Percentiles rank a stretch among this genome's conserved stretches.
Conservation (phyloP, 2,888 invertebrate genomes). For the Drosophila nr. medialis region DNA sequence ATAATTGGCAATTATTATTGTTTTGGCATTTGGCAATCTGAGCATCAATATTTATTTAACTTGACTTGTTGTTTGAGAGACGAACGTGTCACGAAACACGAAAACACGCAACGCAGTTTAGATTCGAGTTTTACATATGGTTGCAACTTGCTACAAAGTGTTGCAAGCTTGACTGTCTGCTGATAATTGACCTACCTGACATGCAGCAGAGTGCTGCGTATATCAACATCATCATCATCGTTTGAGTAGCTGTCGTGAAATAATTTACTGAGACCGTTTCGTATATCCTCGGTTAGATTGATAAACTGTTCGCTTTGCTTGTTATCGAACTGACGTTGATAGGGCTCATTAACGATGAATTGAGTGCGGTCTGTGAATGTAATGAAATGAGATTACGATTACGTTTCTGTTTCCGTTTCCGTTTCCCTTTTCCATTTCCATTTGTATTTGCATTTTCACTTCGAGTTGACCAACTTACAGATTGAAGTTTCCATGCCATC, state of each 20-base stretch:
- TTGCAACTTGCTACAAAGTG: background rate
- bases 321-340: conserved; percentile 53
- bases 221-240: conserved; percentile 60
- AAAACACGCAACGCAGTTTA: background rate
- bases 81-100: background rate
- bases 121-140: background rate
- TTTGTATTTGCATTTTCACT: background rate
- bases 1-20: background rate
- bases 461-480: conserved; percentile 61
- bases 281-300: conserved; percentile 64
- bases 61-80: background rate
- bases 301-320: conserved; percentile 52
- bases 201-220: conserved; percentile 64
- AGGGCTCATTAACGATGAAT: conserved; percentile 78
- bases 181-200: conserved; percentile 73
- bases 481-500: conserved; percentile 39
- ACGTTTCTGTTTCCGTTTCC: background rate
- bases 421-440: background rate
- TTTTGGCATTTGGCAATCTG: background rate
- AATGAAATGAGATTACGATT: conserved; percentile 1
- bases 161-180: background rate
- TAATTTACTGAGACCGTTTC: conserved; percentile 55
- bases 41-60: background rate
- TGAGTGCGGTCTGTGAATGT: conserved; percentile 68
- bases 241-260: conserved; percentile 53